Evolutionary conservation across 2,113 vertebrate species (phyloP).

Genomic region (Empidonax alnorum): DNA sequence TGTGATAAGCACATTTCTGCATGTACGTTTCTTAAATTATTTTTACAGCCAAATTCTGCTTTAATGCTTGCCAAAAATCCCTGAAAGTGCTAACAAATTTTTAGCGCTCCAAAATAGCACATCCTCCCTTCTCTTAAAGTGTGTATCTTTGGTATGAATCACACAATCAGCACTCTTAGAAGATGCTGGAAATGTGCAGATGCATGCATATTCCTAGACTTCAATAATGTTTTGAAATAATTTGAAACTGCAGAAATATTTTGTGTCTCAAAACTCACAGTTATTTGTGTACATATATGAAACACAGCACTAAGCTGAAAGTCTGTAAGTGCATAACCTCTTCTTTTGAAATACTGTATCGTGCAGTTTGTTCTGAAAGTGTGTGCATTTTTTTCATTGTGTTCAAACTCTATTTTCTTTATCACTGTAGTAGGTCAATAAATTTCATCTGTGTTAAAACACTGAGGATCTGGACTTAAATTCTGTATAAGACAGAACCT

Average conservation of each 20-base stretch:
- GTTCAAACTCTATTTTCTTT: background rate
- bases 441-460: background rate
- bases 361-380: background rate
- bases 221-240: background rate
- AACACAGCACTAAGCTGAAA: background rate
- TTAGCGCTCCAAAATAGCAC: background rate
- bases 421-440: background rate
- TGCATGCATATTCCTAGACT: background rate
- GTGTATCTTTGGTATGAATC: background rate
- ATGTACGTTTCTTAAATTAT: background rate
- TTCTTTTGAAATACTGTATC: background rate
- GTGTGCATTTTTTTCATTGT: background rate
- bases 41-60: background rate
- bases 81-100: background rate
- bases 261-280: background rate
- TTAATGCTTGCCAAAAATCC: background rate
- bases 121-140: background rate
- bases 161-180: background rate
- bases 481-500: background rate
- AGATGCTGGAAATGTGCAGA: background rate
- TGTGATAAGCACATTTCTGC: accelerated
- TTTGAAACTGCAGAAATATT: background rate
- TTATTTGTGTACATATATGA: accelerated
- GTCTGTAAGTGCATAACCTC: background rate
- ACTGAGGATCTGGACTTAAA: background rate